Conservation (phyloP, 2,888 invertebrate genomes). For the Drosophila birchii region DNA sequence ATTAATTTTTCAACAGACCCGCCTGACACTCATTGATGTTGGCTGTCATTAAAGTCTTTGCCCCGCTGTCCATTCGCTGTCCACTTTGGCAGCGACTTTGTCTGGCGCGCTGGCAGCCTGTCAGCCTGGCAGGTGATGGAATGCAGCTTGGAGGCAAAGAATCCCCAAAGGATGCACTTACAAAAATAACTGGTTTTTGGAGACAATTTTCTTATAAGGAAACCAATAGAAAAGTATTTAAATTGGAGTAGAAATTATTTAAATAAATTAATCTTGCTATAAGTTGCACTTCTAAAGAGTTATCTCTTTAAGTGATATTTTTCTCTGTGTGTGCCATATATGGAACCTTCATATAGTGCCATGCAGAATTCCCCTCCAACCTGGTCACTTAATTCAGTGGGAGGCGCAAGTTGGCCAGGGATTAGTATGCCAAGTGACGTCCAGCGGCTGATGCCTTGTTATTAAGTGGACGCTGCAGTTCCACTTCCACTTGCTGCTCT, state of each 20-base stretch:
- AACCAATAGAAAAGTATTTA: background rate
- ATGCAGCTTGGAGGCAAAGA: conserved; percentile 22
- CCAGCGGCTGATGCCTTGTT: conserved; percentile 59
- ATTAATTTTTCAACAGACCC: conserved; percentile 70
- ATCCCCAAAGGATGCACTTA: conserved; percentile 14
- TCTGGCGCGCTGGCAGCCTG: conserved; percentile 10
- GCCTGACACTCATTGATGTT: conserved; percentile 73
- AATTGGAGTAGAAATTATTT: background rate
- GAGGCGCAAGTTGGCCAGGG: conserved; percentile 48
- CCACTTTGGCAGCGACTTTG: conserved; percentile 41
- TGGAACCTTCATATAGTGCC: background rate
- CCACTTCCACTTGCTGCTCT: conserved; percentile 25
- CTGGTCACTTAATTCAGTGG: conserved; percentile 52
- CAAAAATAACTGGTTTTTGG: background rate
- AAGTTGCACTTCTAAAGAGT: background rate
- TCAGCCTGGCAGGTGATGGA: conserved; percentile 7
- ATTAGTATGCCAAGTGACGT: conserved; percentile 74
- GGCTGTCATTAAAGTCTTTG: conserved; percentile 67
- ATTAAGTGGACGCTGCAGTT: conserved; percentile 62
- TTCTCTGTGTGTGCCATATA: background rate
- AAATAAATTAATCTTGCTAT: background rate
- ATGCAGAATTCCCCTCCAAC: conserved; percentile 25
- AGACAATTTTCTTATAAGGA: background rate
- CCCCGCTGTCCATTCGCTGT: conserved; percentile 62
- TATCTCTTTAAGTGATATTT: background rate